phyloP scores from a whole-genome alignment of 2,888 invertebrate genomes.

The Pharmacophagus antenor region DNA sequence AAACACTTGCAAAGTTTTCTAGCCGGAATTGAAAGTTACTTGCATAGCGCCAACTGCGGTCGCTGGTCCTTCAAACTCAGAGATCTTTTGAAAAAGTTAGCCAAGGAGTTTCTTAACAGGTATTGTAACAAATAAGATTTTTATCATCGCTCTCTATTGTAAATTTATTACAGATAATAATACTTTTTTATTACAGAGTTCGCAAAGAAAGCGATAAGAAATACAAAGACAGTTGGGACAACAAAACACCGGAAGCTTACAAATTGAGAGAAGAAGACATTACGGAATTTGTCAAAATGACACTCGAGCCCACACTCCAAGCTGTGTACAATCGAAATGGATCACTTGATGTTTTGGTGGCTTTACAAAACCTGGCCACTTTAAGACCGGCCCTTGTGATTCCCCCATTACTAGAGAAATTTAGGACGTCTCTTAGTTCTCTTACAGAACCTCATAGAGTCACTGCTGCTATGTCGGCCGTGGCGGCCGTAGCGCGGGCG shows the following conservation, averaged over 20 bases:
- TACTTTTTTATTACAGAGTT: slow-evolving; percentile 59
- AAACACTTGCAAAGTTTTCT: slow-evolving; percentile 89
- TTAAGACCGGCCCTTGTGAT: slow-evolving; percentile 91
- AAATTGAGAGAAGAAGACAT: slow-evolving; percentile 90
- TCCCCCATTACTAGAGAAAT: slow-evolving; percentile 89
- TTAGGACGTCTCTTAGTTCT: slow-evolving; percentile 90
- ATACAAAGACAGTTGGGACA: slow-evolving; percentile 85
- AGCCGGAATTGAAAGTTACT: slow-evolving; percentile 91
- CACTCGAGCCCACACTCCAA: slow-evolving; percentile 87
- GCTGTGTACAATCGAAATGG: slow-evolving; percentile 89
- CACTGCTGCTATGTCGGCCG: slow-evolving; percentile 86
- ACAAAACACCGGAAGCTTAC: slow-evolving; percentile 83
- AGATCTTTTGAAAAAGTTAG: slow-evolving; percentile 85
- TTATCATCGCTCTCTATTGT: background rate
- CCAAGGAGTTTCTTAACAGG: slow-evolving; percentile 83
- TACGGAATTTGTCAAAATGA: slow-evolving; percentile 87
- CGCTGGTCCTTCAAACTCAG: slow-evolving; percentile 87
- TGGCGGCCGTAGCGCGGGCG: slow-evolving; percentile 85
- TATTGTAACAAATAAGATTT: slow-evolving; percentile 34
- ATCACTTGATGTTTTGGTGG: slow-evolving; percentile 82
- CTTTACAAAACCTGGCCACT: slow-evolving; percentile 88
- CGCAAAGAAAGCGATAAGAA: slow-evolving; percentile 83
- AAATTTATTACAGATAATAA: too few species aligned
- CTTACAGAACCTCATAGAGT: slow-evolving; percentile 93
- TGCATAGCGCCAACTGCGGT: slow-evolving; percentile 93